Conservation (phyloP, 2,113 vertebrate genomes). For the Varanus komodoensis region DNA sequence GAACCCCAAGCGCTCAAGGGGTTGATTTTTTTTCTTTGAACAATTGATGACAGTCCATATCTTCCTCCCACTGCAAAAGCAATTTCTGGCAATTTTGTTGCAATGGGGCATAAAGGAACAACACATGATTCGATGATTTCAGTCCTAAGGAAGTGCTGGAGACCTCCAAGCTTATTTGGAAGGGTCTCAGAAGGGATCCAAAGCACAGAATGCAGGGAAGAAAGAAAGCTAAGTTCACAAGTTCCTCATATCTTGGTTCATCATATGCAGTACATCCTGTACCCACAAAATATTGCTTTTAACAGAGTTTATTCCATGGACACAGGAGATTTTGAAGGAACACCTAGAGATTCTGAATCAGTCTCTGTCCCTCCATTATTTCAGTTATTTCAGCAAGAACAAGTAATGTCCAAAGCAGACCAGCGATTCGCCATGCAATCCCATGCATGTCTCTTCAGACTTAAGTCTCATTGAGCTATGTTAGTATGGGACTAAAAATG, state of each 20-base stretch:
- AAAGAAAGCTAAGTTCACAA: not conserved
- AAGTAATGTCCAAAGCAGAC: not conserved
- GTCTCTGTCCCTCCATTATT: not conserved
- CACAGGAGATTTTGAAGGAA: not conserved
- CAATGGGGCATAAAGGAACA: not conserved
- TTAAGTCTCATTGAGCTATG: not conserved
- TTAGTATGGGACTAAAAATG: not conserved
- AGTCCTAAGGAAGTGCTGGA: not conserved
- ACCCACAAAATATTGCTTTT: not conserved
- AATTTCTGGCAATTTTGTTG: slow-evolving; percentile 1
- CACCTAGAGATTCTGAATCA: not conserved
- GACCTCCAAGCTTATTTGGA: not conserved
- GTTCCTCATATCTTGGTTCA: not conserved
- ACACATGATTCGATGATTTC: not conserved
- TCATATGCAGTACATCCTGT: not conserved
- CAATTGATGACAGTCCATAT: not conserved
- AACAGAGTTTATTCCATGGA: not conserved
- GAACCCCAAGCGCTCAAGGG: not conserved
- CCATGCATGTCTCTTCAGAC: not conserved
- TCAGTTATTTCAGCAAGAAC: not conserved
- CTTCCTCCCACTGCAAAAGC: not conserved
- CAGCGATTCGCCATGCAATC: not conserved
- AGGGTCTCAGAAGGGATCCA: not conserved
- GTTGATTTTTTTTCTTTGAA: not conserved
- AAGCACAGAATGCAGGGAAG: not conserved